Percentiles rank a stretch among this genome's conserved stretches.
phyloP scores from a whole-genome alignment of 2,797 vertebrate genomes.

The Pseudomugil gertrudae region DNA sequence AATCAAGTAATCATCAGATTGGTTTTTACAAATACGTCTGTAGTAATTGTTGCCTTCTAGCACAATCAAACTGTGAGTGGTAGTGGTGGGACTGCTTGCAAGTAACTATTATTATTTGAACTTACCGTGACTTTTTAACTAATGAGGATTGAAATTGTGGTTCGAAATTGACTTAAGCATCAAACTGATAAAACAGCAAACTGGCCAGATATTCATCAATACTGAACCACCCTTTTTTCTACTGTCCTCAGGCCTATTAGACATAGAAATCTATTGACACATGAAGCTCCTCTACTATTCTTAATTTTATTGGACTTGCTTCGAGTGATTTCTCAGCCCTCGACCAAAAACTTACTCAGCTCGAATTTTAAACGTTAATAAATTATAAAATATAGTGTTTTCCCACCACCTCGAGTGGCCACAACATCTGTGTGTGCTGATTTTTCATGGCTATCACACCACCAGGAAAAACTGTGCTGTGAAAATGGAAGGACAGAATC shows the following conservation, averaged over 20 bases:
- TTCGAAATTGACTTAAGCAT: slow-evolving; percentile 7
- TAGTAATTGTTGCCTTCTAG: neutral
- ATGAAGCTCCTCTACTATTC: slow-evolving; percentile 38
- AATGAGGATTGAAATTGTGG: neutral
- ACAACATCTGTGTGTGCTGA: slow-evolving; percentile 48
- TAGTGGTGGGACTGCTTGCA: neutral
- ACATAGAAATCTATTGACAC: slow-evolving; percentile 34
- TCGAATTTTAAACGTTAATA: slow-evolving; percentile 6
- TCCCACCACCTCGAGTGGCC: slow-evolving; percentile 18
- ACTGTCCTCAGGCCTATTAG: slow-evolving; percentile 4
- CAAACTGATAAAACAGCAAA: slow-evolving; percentile 14
- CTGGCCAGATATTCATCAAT: slow-evolving; percentile 11
- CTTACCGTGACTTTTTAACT: neutral
- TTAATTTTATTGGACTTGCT: slow-evolving; percentile 21
- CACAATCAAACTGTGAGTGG: neutral
- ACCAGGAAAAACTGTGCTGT: slow-evolving; percentile 58
- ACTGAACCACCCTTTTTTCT: neutral
- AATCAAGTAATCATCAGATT: slow-evolving; percentile 54
- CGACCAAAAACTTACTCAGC: slow-evolving; percentile 10
- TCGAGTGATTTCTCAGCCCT: slow-evolving; percentile 13
- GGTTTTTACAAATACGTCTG: slow-evolving; percentile 3
- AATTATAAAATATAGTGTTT: slow-evolving; percentile 35
- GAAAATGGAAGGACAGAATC: slow-evolving; percentile 57
- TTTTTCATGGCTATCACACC: slow-evolving; percentile 65
- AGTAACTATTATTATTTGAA: neutral